These are phyloP conservation scores for Oscheius sp. DNA, from an alignment of 2,888 invertebrate species.

Conservation along the genomic window DNA sequence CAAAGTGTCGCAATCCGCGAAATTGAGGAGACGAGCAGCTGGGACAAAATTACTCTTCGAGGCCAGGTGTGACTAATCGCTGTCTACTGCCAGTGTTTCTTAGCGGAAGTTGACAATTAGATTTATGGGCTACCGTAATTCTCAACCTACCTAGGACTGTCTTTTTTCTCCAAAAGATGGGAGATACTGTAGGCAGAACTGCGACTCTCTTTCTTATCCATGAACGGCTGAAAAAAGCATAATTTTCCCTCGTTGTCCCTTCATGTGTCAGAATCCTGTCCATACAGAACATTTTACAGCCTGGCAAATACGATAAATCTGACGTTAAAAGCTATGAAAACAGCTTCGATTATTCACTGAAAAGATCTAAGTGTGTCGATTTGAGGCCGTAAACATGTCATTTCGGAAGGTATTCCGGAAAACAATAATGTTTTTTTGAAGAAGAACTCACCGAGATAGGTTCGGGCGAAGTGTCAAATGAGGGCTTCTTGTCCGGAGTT, in stretches of 20 bases:
- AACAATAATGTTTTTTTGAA: not conserved
- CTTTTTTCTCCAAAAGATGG: slow-evolving; percentile 38
- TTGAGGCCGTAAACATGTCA: not conserved
- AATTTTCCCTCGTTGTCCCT: not conserved
- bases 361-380: not conserved
- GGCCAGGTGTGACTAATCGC: slow-evolving; percentile 3
- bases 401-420: not conserved
- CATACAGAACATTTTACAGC: not conserved
- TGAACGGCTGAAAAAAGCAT: slow-evolving; percentile 18
- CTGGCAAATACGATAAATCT: slow-evolving; percentile 13
- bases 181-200: slow-evolving; percentile 35
- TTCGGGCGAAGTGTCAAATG: slow-evolving; percentile 18
- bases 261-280: not conserved
- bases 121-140: not conserved
- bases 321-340: slow-evolving; percentile 4
- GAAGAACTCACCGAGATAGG: slow-evolving; percentile 13
- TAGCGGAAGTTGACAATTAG: not conserved
- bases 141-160: slow-evolving; percentile 32
- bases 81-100: not conserved
- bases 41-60: not conserved
- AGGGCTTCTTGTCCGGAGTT: slow-evolving; percentile 17
- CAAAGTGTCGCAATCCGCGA: not conserved
- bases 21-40: not conserved
- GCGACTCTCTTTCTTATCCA: slow-evolving; percentile 29
- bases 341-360: slow-evolving; percentile 18